These are phyloP conservation scores for Hypolimnas misippus DNA, from an alignment of 2,888 invertebrate genomes.

Conservation along the genomic window DNA sequence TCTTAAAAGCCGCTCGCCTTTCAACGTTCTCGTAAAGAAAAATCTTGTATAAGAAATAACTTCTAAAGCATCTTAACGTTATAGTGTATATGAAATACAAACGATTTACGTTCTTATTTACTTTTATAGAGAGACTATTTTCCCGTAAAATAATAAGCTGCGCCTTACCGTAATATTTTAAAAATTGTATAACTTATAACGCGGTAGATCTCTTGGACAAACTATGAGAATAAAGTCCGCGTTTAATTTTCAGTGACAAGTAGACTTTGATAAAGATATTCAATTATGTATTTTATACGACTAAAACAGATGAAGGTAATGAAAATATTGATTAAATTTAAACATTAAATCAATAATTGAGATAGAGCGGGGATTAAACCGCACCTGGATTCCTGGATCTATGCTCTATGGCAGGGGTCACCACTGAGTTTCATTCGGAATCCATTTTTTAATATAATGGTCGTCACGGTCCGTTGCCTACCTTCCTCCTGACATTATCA, in stretches of 20 bases:
- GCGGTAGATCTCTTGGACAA: constrained; percentile 1
- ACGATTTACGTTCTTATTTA: neutral
- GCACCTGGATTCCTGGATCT: no score
- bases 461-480: no score
- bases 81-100: neutral
- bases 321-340: no score
- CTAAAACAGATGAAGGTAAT: no score
- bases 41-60: constrained; percentile 28
- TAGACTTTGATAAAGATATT: neutral
- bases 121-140: neutral
- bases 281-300: no score
- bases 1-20: constrained; percentile 11
- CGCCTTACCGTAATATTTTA: neutral
- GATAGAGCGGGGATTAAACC: no score
- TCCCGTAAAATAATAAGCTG: neutral
- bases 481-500: no score
- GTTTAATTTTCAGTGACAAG: neutral
- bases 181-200: constrained; percentile 8
- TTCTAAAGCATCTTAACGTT: constrained; percentile 24
- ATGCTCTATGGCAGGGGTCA: no score
- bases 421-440: no score
- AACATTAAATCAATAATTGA: no score
- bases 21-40: constrained; percentile 19
- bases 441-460: no score
- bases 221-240: neutral